Evolutionary conservation across 2,113 vertebrate species (phyloP).

Genomic region (Trachemys scripta): DNA sequence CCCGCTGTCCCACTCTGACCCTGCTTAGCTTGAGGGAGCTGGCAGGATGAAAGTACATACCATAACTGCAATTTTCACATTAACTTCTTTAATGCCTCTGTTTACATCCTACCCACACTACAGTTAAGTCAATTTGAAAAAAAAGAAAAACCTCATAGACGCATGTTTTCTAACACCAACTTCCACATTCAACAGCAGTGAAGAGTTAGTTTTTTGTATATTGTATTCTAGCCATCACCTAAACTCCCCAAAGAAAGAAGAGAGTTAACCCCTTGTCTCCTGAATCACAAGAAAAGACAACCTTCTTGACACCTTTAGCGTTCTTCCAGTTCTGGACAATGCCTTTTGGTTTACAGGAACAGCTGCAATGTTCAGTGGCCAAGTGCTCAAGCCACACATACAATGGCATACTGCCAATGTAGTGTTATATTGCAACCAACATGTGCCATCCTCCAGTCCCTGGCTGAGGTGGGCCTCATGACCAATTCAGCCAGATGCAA

Average conservation of each 20-base stretch:
- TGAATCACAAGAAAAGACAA: background rate
- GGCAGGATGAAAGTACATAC: background rate
- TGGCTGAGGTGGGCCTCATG: background rate
- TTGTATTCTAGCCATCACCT: background rate
- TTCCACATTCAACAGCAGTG: conserved; percentile 5
- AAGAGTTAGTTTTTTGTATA: conserved; percentile 45
- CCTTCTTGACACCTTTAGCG: background rate
- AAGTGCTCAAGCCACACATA: background rate
- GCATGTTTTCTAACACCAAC: conserved; percentile 35
- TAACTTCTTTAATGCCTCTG: background rate
- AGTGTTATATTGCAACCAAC: background rate
- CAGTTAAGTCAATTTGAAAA: background rate
- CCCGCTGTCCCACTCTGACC: background rate
- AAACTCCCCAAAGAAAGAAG: background rate
- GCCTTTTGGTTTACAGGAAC: background rate
- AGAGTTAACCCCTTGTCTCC: background rate
- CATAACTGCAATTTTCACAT: background rate
- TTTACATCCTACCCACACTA: background rate
- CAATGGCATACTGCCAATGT: background rate
- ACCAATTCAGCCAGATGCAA: background rate
- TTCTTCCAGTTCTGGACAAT: background rate
- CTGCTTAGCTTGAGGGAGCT: background rate
- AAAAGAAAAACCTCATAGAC: background rate
- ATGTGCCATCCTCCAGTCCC: background rate
- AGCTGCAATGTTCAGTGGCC: background rate